Conservation (phyloP, 1,140 invertebrate genomes). For the Lethrus apterus region DNA sequence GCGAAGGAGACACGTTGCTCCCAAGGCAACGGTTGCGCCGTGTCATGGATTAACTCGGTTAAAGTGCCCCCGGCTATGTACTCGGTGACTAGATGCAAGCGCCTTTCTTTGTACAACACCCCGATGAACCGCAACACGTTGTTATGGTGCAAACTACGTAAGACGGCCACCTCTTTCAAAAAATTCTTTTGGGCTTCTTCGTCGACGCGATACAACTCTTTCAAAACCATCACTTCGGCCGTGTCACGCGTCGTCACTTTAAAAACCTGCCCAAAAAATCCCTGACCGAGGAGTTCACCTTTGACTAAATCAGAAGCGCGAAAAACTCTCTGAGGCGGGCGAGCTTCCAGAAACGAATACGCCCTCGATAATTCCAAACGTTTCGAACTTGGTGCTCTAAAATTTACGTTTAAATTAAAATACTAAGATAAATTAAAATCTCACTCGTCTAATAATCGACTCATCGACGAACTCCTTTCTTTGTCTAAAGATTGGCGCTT, state of each 20-base stretch:
- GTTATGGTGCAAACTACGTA: conserved; percentile 78
- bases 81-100: conserved; percentile 86
- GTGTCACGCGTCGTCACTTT: conserved; percentile 86
- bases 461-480: conserved; percentile 79
- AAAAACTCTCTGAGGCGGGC: conserved; percentile 74
- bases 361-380: conserved; percentile 73
- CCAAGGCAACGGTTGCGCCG: conserved; percentile 68
- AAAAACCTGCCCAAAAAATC: conserved; percentile 88
- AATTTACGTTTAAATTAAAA: conserved; percentile 11
- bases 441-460: conserved; percentile 71
- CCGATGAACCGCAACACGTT: conserved; percentile 90
- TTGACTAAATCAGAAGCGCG: conserved; percentile 81
- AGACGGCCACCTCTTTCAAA: conserved; percentile 86
- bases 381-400: conserved; percentile 33
- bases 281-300: conserved; percentile 83
- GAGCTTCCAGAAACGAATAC: conserved; percentile 77
- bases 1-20: conserved; percentile 74
- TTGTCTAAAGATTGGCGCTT: conserved; percentile 49
- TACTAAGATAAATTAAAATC: conserved; percentile 11
- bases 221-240: conserved; percentile 90
- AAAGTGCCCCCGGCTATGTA: conserved; percentile 83
- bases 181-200: conserved; percentile 92
- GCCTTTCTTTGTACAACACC: conserved; percentile 87
- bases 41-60: conserved; percentile 73
- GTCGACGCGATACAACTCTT: conserved; percentile 87